Evolutionary conservation across 2,113 vertebrate genomes (phyloP), one percentile per base, ranked within the genome.

Genomic region (Platichthys flesus): DNA sequence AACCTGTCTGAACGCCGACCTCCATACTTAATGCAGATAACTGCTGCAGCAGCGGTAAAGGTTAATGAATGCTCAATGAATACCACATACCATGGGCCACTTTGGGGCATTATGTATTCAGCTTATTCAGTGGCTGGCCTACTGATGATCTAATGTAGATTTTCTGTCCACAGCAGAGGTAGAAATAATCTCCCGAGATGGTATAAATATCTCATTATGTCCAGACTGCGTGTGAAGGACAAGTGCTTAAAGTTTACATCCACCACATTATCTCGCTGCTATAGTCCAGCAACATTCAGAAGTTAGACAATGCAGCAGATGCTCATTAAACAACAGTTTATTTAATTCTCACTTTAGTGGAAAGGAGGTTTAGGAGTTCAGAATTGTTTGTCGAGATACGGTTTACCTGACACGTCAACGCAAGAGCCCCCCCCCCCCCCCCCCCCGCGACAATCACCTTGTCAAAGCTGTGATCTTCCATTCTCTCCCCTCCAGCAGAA

Each of bases 31-130:
- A 78, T 85, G 84, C 79, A 85, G 82, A 81, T 89, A 91, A 84
- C 68, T 81, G 71, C 78, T 45, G 79, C 79, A 59, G 83, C 79
- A 64, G 83, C 65, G 64, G 73, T 82, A 92, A 93, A 93, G 90
- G 92, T 92, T 92, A 92, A 93, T 92, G 89, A 92, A 93, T 93
- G 91, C 92, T 91, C 79, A 70, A 49, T 83, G 84, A 91, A 93
- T 90, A 85, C 87, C 90, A 91, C 87, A 87, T 74, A 85, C 60
- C 79, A 83, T 31, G 60, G 31, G 77, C 72, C 51, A 66, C 83
- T 87, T 82, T 83, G 80, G 79, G 71, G 61, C 78, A 91, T 91
- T 90, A 90, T 81, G 82, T 79, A 92, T 90, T 91, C 91, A 85
- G 79, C 58, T 70, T 84, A 85, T 83, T 85, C 82, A 72, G 76